Evolutionary conservation across 2,888 invertebrate genomes (phyloP), one percentile per base, ranked within the genome.

Genomic region (Tachina lurida): DNA sequence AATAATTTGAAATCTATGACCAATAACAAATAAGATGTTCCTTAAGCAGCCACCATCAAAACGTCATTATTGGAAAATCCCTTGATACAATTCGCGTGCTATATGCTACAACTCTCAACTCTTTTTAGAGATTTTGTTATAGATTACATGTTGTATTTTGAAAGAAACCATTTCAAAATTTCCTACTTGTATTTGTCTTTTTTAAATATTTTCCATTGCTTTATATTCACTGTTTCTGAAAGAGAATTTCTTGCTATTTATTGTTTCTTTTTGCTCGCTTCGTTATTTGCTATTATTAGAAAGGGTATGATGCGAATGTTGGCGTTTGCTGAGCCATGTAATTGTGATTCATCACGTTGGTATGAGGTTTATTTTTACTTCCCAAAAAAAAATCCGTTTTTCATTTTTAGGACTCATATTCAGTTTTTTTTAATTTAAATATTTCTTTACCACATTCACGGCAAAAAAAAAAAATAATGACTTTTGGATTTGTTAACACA

Each of bases 341-440:
- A 85, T 81, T 85, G 84, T 81, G 78, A 81, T 85, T 74, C 81
- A 73, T 85, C 84, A 81, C 65, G 19, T 77, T 19, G 56, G 68
- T 49, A 81, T 62, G 67, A 73, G 13, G 58, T 13, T 54, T 68
- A 65, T 43, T 60, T 12, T 1, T 54, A 13, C 9, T 60, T 4
- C 13, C 22, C 39, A 5, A 31, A 31, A 31, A 31, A 31, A 31
- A 54, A 49, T 13, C n/a, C 15, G 9, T 13, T 19, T 52, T 43
- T 8, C 17, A 12, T n/a, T 63, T 54, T 22, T 43, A 63, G 13
- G 63, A 54, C 22, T 63, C 43, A 56, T 76, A 47, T 63, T 31
- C 15, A 7, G 19, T 13, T 41, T 43, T 54, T 54, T 39, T 47
- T 67, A 60, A 19, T 4, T 43, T 43, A 12, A 12, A 10, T 56